Evolutionary conservation across 2,888 invertebrate species (phyloP).

Genomic region (Lordiphosa fenestrarum): DNA sequence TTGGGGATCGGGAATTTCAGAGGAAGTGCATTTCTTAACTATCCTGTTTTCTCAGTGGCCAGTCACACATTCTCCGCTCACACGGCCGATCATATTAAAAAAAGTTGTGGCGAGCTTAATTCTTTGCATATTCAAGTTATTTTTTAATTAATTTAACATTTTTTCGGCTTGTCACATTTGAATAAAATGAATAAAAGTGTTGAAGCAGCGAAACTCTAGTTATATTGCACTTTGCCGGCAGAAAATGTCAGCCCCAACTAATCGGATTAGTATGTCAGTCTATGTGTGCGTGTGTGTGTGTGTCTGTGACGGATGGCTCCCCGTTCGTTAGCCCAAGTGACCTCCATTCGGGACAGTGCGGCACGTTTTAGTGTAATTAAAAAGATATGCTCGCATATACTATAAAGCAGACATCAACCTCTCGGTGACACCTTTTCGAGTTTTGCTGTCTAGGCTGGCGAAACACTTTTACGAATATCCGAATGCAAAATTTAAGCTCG

Average conservation of each 20-base stretch:
- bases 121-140: slow-evolving; percentile 7
- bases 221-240: slow-evolving; percentile 53
- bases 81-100: too few relatives aligned
- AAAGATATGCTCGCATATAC: slow-evolving; percentile 56
- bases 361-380: slow-evolving; percentile 72
- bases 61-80: too few relatives aligned
- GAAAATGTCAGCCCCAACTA: slow-evolving; percentile 68
- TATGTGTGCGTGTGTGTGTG: slow-evolving; percentile 22
- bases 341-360: slow-evolving; percentile 58
- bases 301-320: slow-evolving; percentile 53
- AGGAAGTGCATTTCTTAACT: too few relatives aligned
- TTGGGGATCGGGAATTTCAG: too few relatives aligned
- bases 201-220: slow-evolving; percentile 13
- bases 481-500: slow-evolving; percentile 36
- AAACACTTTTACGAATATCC: slow-evolving; percentile 42
- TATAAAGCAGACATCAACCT: slow-evolving; percentile 22
- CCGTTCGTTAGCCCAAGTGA: slow-evolving; percentile 70
- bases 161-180: slow-evolving; percentile 65
- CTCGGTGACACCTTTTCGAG: slow-evolving; percentile 25
- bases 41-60: too few relatives aligned
- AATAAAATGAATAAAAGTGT: slow-evolving; percentile 64
- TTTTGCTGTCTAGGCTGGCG: slow-evolving; percentile 29
- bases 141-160: slow-evolving; percentile 61
- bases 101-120: too few relatives aligned
- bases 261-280: slow-evolving; percentile 73